These are phyloP conservation scores for Lagocephalus sceleratus DNA, from an alignment of 2,797 vertebrate species.

Conservation along the genomic window DNA sequence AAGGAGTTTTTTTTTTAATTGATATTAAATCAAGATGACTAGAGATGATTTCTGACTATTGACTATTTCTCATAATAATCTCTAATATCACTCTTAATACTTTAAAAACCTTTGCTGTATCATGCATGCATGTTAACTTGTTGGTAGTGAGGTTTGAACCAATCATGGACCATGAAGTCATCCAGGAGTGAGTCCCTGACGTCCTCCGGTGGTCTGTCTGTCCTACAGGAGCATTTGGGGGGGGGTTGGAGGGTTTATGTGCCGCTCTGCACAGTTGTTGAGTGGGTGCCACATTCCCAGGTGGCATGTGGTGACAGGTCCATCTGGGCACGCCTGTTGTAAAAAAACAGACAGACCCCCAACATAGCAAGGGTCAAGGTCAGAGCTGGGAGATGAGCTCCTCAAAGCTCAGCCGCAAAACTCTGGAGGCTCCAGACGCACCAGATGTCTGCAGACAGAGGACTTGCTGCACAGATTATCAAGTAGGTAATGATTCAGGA, in stretches of 20 bases:
- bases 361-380: conserved; percentile 59
- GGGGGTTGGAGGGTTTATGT: conserved; percentile 40
- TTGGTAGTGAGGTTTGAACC: not conserved
- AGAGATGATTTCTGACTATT: too few species aligned
- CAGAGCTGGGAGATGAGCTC: conserved; percentile 42
- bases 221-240: conserved; percentile 15
- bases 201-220: conserved; percentile 23
- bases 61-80: too few species aligned
- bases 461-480: conserved; percentile 17
- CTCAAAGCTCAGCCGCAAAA: conserved; percentile 35
- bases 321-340: conserved; percentile 63
- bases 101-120: too few species aligned
- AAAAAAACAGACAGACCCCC: conserved; percentile 65
- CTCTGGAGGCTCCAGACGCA: conserved; percentile 38
- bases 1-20: too few species aligned
- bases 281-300: conserved; percentile 81
- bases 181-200: conserved; percentile 29
- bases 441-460: conserved; percentile 19
- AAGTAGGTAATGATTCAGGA: conserved; percentile 35
- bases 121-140: too few species aligned
- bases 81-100: too few species aligned
- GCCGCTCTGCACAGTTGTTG: conserved; percentile 55
- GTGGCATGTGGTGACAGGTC: conserved; percentile 77
- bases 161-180: conserved; percentile 25
- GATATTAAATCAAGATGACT: too few species aligned